Conservation (phyloP, 2,888 invertebrate species). For the Conomelus anceps region DNA sequence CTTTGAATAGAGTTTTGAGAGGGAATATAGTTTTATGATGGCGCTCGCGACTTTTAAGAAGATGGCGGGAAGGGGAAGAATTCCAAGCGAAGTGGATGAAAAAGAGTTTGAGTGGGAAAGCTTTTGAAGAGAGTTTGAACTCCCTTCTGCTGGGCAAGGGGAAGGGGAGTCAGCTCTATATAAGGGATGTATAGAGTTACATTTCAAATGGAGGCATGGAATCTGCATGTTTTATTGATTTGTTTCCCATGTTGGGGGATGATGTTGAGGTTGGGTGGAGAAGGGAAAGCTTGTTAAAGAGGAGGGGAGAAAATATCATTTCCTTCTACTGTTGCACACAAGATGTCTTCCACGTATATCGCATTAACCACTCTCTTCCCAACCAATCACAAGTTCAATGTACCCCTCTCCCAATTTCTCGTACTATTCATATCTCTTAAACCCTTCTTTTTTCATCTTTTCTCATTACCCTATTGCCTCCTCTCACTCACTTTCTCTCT, state of each 20-base stretch:
- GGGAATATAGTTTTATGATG: background rate
- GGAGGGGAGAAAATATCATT: background rate
- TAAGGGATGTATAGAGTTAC: conserved; percentile 5
- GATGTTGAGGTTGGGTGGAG: background rate
- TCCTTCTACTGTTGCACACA: background rate
- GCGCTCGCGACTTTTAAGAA: background rate
- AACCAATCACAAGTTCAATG: background rate
- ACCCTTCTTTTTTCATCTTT: background rate
- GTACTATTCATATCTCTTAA: conserved; percentile 4
- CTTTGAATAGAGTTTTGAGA: background rate
- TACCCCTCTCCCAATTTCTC: background rate
- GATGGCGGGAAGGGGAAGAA: background rate
- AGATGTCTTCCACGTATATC: conserved; percentile 6
- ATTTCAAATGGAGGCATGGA: conserved; percentile 18
- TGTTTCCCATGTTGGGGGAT: conserved; percentile 21
- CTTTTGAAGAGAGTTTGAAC: background rate
- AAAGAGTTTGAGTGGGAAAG: background rate
- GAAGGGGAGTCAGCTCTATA: background rate
- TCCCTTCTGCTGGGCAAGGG: too few relatives aligned
- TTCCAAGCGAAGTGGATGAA: background rate
- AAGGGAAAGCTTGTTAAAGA: background rate
- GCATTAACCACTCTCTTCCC: background rate
- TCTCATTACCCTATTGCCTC: background rate
- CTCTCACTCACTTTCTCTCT: background rate
- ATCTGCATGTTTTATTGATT: conserved; percentile 26